phyloP scores from a whole-genome alignment of 1,140 invertebrate genomes.

The Apis cerana region DNA sequence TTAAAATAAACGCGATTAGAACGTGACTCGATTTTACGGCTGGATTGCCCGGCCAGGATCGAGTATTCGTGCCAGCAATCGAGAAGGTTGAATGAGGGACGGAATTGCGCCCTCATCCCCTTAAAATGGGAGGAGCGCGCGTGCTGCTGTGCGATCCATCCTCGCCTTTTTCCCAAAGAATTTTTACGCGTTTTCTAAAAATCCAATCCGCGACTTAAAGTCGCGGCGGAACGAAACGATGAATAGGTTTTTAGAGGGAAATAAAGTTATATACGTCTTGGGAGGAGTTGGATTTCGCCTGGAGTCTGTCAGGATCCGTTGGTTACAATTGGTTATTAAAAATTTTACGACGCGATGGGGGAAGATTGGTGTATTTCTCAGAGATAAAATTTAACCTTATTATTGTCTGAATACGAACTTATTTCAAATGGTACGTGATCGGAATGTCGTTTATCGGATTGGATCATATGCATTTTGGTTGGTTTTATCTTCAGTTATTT shows the following conservation, averaged over 20 bases:
- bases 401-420: too few species aligned
- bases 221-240: not conserved
- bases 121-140: constrained; percentile 9
- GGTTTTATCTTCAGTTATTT: too few species aligned
- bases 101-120: not conserved
- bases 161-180: not conserved
- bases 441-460: too few species aligned
- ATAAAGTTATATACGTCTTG: constrained; percentile 7
- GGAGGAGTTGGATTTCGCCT: too few species aligned
- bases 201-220: not conserved
- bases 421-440: too few species aligned
- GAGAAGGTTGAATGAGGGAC: constrained; percentile 20
- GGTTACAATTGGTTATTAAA: too few species aligned
- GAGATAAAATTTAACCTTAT: too few species aligned
- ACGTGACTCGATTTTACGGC: constrained; percentile 48
- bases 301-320: too few species aligned
- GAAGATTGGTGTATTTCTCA: too few species aligned
- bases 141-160: not conserved
- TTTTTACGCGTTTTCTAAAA: constrained; percentile 16
- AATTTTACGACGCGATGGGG: too few species aligned
- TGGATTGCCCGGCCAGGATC: not conserved
- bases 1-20: constrained; percentile 51
- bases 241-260: not conserved
- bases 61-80: constrained; percentile 11
- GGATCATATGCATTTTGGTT: too few species aligned